phyloP scores from a whole-genome alignment of 2,797 vertebrate genomes.

The Pelodytes ibericus region DNA sequence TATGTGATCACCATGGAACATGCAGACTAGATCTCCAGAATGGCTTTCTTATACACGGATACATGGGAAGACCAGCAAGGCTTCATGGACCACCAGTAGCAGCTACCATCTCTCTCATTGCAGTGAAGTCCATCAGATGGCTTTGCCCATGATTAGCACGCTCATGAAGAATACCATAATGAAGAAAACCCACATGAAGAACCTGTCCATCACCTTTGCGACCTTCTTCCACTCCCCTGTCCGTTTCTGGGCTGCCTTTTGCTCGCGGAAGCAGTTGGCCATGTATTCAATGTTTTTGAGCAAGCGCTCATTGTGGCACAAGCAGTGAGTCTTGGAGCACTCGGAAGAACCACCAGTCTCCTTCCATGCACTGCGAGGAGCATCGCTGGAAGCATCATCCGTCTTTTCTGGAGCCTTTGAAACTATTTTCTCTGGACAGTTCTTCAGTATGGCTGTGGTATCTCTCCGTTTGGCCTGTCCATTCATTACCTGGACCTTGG shows the following conservation, averaged over 20 bases:
- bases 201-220: constrained; percentile 89
- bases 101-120: rapidly evolving
- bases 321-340: constrained; percentile 63
- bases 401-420: constrained; percentile 49
- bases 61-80: not conserved
- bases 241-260: constrained; percentile 74
- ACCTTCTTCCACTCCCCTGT: constrained; percentile 86
- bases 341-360: constrained; percentile 44
- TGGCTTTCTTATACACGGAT: not conserved
- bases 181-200: constrained; percentile 92
- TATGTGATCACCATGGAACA: not conserved
- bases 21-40: not conserved
- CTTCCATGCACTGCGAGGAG: constrained; percentile 56
- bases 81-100: not conserved
- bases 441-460: constrained; percentile 11
- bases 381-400: constrained; percentile 63
- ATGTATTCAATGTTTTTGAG: constrained; percentile 77
- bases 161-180: constrained; percentile 90
- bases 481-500: constrained; percentile 52
- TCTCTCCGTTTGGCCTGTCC: constrained; percentile 58
- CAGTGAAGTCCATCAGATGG: constrained; percentile 68
- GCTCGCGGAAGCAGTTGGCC: constrained; percentile 77
- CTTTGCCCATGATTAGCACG: constrained; percentile 80
- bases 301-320: constrained; percentile 75
- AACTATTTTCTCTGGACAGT: constrained; percentile 24